phyloP scores from a whole-genome alignment of 1,140 invertebrate species.

The Armadillidium nasatum region DNA sequence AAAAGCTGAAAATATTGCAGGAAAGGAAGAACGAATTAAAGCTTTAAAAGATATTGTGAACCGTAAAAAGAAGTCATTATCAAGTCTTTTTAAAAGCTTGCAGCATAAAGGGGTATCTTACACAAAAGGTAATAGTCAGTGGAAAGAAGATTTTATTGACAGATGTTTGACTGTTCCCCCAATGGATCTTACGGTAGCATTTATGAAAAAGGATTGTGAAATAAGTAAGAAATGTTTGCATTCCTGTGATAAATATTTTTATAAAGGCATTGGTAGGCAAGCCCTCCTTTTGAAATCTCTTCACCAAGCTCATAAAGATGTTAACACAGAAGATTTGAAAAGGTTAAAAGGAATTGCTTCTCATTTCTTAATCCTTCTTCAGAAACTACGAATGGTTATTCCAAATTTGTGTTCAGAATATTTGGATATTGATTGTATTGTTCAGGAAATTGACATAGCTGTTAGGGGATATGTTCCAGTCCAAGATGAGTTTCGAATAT shows the following conservation, averaged over 20 bases:
- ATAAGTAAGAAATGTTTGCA: slow-evolving; percentile 60
- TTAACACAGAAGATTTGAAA: slow-evolving; percentile 73
- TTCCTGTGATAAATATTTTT: slow-evolving; percentile 69
- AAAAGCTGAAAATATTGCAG: slow-evolving; percentile 24
- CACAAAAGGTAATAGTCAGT: slow-evolving; percentile 39
- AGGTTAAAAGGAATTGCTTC: slow-evolving; percentile 74
- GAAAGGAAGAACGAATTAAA: slow-evolving; percentile 30
- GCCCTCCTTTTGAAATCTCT: slow-evolving; percentile 62
- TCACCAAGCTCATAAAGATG: slow-evolving; percentile 63
- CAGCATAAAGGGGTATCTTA: slow-evolving; percentile 33
- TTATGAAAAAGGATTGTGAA: slow-evolving; percentile 46
- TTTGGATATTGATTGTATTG: neutral
- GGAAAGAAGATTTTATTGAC: slow-evolving; percentile 36
- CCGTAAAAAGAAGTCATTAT: slow-evolving; percentile 28
- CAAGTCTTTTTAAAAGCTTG: slow-evolving; percentile 37
- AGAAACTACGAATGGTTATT: slow-evolving; percentile 20
- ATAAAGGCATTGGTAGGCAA: slow-evolving; percentile 64
- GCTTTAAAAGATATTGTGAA: slow-evolving; percentile 36
- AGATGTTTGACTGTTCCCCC: slow-evolving; percentile 43
- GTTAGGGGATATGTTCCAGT: neutral
- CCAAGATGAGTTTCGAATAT: neutral
- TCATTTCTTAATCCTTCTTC: slow-evolving; percentile 56
- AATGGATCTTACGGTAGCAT: slow-evolving; percentile 45
- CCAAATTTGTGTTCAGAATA: neutral
- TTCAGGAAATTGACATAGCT: neutral